Evolutionary conservation across 2,113 vertebrate species (phyloP).

Genomic region (Nematolebias whitei): DNA sequence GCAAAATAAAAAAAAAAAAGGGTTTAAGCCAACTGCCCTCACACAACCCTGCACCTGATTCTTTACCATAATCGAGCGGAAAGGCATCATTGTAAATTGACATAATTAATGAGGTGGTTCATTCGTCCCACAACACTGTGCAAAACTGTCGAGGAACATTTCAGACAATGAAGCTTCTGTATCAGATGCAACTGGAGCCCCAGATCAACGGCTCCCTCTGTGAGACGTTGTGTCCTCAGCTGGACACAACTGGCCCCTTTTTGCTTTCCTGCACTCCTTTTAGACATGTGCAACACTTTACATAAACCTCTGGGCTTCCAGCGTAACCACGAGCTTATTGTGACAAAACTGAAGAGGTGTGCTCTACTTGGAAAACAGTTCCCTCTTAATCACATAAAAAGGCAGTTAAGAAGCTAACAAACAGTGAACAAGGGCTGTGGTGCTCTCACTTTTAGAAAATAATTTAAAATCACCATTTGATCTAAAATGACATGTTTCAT

Average conservation of each 20-base stretch:
- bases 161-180: conserved; percentile 15
- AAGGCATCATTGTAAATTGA: conserved; percentile 28
- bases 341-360: conserved; percentile 45
- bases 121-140: not conserved
- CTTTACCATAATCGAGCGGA: conserved; percentile 40
- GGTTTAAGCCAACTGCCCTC: conserved; percentile 11
- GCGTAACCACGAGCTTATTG: conserved; percentile 55
- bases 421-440: conserved; percentile 36
- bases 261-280: conserved; percentile 41
- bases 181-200: conserved; percentile 24
- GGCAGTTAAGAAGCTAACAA: conserved; percentile 43
- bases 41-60: conserved; percentile 5
- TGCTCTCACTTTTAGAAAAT: conserved; percentile 30
- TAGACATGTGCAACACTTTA: conserved; percentile 62
- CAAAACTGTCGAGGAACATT: conserved; percentile 10
- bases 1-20: conserved; percentile 7
- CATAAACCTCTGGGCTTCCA: conserved; percentile 54
- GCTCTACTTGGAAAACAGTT: conserved; percentile 30
- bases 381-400: conserved; percentile 42
- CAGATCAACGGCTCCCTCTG: conserved; percentile 12
- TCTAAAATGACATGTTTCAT: conserved; percentile 55
- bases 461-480: conserved; percentile 60
- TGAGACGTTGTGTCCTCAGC: conserved; percentile 9
- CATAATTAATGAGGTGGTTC: conserved; percentile 28
- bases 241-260: conserved; percentile 31